Base-by-base conservation (phyloP, 2,113 vertebrate genomes). In the Aix galericulata region DNA sequence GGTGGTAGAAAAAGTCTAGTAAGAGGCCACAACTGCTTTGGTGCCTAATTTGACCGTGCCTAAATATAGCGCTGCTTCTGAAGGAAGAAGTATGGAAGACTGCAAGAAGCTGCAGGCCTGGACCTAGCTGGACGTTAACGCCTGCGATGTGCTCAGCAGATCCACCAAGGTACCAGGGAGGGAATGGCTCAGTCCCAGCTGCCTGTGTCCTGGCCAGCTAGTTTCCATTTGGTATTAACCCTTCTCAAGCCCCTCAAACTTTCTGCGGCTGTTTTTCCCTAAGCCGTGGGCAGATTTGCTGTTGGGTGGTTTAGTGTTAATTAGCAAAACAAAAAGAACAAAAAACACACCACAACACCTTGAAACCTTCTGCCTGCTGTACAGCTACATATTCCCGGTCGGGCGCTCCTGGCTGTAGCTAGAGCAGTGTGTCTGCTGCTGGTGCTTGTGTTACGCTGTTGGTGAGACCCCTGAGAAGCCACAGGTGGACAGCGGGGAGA, bases 401-500 rank as follows among this genome's bases (percentile, higher is more conserved):
- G 23, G 4, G 26, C 8, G 7, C 23, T 75, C 17, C 62, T n/a
- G 38, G 46, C 36, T 60, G 32, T 31, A 46, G 27, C 32, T 56
- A 11, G 56, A 9, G n/a, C 10, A 9, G 66, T 1, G 22, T 36
- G 36, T 26, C 1, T 0, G 48, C 32, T 32, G 17, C 31, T 32
- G 25, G n/a, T n/a, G 17, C 23, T 22, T 29, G 48, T 23, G 3
- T 46, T 79, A 6, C 1, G 7, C 22, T 48, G 48, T 13, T n/a
- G 67, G 7, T 15, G 42, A 26, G 63, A 36, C 11, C 42, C 17
- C 38, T 0, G 9, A 44, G 64, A 3, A 63, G n/a, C 46, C 29
- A 22, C 14, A 2, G 0, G 2, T 17, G 20, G 48, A 40, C 40
- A 21, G 64, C 31, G 34, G 13, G 63, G 27, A 53, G 46, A 32